Conservation (phyloP, 2,888 invertebrate species). For the Mythimna lalbum region DNA sequence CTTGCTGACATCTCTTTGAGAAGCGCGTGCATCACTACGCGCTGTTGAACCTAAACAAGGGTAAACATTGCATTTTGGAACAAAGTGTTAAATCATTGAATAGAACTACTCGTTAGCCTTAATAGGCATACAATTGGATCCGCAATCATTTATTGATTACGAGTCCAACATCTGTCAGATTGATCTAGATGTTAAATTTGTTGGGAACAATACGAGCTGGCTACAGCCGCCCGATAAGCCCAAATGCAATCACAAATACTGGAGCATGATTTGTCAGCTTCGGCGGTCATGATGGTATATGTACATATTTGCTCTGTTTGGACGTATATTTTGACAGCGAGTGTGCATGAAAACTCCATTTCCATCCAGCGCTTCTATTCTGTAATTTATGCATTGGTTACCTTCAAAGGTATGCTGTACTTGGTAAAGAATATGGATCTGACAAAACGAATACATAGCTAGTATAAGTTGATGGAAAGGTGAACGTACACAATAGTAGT, state of each 20-base stretch:
- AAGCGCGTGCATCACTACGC: too few relatives aligned
- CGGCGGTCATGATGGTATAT: conserved; percentile 41
- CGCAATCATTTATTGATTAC: conserved; percentile 18
- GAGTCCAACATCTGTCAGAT: conserved; percentile 31
- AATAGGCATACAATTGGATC: conserved; percentile 8
- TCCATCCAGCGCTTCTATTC: conserved; percentile 48
- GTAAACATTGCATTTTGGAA: conserved; percentile 30
- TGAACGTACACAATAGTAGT: not conserved
- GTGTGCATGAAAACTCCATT: conserved; percentile 65
- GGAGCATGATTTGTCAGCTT: conserved; percentile 65
- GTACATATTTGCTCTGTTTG: conserved; percentile 62
- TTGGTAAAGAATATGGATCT: conserved; percentile 29
- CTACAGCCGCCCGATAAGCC: conserved; percentile 61
- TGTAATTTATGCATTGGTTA: conserved; percentile 68
- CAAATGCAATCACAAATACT: conserved; percentile 61
- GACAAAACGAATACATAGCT: conserved; percentile 9
- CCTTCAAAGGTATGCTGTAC: conserved; percentile 55
- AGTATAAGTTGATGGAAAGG: conserved; percentile 14
- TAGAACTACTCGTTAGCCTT: not conserved
- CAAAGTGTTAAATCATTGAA: conserved; percentile 35
- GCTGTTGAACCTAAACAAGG: conserved; percentile 8
- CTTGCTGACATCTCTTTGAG: too few relatives aligned
- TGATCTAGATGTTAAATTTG: conserved; percentile 52
- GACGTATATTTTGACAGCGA: conserved; percentile 65
- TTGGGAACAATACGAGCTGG: conserved; percentile 52